Evolutionary conservation across 2,113 vertebrate species (phyloP).

Genomic region (Tetrao urogallus): DNA sequence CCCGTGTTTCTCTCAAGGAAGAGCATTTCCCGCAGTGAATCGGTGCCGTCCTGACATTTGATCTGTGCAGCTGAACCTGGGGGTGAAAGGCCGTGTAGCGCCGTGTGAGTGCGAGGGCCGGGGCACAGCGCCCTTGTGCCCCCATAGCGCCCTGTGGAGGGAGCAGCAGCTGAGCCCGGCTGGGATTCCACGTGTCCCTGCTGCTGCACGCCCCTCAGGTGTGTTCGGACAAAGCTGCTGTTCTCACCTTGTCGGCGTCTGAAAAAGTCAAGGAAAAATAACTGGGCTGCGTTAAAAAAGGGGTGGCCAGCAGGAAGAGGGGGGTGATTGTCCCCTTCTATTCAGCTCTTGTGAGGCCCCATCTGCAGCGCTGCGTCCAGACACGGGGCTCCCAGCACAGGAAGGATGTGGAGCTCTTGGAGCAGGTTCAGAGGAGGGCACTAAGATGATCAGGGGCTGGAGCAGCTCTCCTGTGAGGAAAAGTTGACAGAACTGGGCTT

Average conservation of each 20-base stretch:
- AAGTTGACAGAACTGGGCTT: too few relatives aligned
- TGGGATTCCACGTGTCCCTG: background rate
- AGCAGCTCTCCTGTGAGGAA: too few relatives aligned
- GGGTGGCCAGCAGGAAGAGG: too few relatives aligned
- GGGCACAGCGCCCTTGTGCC: too few relatives aligned
- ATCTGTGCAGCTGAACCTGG: background rate
- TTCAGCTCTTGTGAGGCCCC: too few relatives aligned
- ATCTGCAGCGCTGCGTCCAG: too few relatives aligned
- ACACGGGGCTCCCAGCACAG: too few relatives aligned
- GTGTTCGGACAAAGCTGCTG: background rate
- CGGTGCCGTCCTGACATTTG: background rate
- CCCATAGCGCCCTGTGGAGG: background rate
- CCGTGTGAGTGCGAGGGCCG: background rate
- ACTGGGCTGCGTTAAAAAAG: too few relatives aligned
- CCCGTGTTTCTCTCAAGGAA: background rate
- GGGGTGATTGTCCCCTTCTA: too few relatives aligned
- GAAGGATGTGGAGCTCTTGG: too few relatives aligned
- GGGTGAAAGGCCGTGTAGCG: background rate
- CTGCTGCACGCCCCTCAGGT: background rate
- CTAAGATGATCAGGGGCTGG: too few relatives aligned
- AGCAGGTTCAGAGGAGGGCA: too few relatives aligned
- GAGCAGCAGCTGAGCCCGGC: background rate
- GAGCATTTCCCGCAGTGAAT: background rate
- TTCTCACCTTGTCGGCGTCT: background rate
- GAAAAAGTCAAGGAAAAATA: background rate